Evolutionary conservation across 2,888 invertebrate genomes (phyloP), one percentile per base, ranked within the genome.

Genomic region (Ypsolopha sequella): DNA sequence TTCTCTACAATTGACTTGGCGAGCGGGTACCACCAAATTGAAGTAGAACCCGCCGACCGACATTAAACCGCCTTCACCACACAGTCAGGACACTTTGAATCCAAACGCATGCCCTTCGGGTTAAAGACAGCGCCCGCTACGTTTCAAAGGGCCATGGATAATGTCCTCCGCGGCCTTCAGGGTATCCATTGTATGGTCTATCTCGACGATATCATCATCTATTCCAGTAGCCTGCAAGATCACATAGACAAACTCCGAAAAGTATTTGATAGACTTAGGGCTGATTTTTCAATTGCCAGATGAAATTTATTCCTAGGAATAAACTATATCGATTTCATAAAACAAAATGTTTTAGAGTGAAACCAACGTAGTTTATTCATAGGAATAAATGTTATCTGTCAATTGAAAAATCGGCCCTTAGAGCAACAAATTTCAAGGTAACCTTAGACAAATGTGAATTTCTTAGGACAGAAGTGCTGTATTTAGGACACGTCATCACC

Each of bases 111-210:
- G 63, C 70, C 69, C 0, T 68, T 73, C 54, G 74, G 74, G 1
- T 55, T 76, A 13, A 65, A 66, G 56, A 69, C 66, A 51, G 73
- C 76, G 1, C 76, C 78, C 0, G 65, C 67, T 1, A 73, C 73
- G 0, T 75, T 78, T 50, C 74, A 75, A 58, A 49, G 72, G 6
- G 53, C 69, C 35, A 69, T 67, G 67, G 56, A 66, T 45, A 55
- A 54, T 50, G 60, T 68, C 2, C 52, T 69, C 14, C 48, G 52
- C 3, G 62, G 62, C 36, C 41, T 66, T 44, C 54, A 55, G 46
- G 56, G 56, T n/a, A n/a, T n/a, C n/a, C n/a, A n/a, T n/a, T n/a
- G n/a, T n/a, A n/a, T n/a, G n/a, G n/a, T n/a, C n/a, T n/a, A n/a
- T n/a, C n/a, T n/a, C n/a, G 9, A 64, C 45, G 64, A 65, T 55